Evolutionary conservation across 2,888 invertebrate species (phyloP), one percentile per base, ranked within the genome.

Genomic region (Pomacea canaliculata): DNA sequence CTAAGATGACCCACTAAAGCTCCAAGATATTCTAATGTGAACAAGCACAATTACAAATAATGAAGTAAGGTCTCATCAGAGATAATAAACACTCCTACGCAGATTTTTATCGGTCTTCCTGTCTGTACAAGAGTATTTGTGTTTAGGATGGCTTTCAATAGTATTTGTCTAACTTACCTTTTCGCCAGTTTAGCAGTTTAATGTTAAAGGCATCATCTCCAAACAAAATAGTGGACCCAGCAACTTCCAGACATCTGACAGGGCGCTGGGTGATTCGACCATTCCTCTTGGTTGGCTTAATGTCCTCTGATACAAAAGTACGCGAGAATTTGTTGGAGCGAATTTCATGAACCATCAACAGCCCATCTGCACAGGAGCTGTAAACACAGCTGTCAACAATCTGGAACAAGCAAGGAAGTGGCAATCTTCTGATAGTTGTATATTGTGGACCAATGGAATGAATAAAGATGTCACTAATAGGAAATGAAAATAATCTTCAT

Each of bases 191-290:
- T 23, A 89, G 73, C 23, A 83, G 82, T 79, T 89, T 89, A 27
- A 89, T 72, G 77, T 89, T 89, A 10, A 84, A 82, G 0, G 87
- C 87, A 77, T 89, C 89, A 79, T 89, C 89, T 8, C 89, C 89
- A 77, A 83, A 87, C 76, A 81, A 86, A 12, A 88, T 69, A 0
- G 75, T 73, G 12, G 85, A 79, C 70, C 82, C 78, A 23, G 70
- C 71, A 0, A 82, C 83, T 23, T 79, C 78, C 27, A 89, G 76
- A 68, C 84, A 80, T 65, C 85, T 77, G n/a, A 89, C 81, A 46
- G 80, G 80, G 46, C 86, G 81, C 65, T 81, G 78, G 16, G 77
- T 76, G 8, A 67, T 71, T 13, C 85, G 67, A 23, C 70, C 37
- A 5, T 73, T 65, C 9, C 86, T 86, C 9, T 79, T 70, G 9